Evolutionary conservation across 1,140 invertebrate species (phyloP).

Genomic region (Solen grandis): DNA sequence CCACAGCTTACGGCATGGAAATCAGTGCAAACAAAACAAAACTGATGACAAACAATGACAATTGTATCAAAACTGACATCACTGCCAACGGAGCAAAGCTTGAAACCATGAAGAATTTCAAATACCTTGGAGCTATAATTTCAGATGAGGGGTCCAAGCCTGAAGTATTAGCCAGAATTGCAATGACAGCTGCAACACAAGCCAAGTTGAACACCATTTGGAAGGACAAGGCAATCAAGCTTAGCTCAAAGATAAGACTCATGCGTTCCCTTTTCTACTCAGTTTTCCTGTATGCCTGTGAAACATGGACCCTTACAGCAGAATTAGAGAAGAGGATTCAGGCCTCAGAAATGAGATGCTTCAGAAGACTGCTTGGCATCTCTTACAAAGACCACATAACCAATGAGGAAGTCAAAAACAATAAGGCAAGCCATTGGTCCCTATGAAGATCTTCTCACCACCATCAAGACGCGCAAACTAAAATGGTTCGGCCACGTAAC

Average conservation of each 20-base stretch:
- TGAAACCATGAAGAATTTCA: conserved; percentile 27
- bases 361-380: too few species aligned
- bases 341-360: conserved; percentile 24
- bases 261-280: neutral
- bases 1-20: too few species aligned
- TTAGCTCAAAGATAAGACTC: too few species aligned
- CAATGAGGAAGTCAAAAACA: conserved; percentile 12
- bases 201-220: conserved; percentile 24
- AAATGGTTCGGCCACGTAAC: too few species aligned
- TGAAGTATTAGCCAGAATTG: conserved; percentile 37
- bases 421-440: conserved; percentile 18
- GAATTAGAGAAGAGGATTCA: too few species aligned
- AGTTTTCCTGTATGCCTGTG: conserved; percentile 10
- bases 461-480: conserved; percentile 18
- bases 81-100: conserved; percentile 15
- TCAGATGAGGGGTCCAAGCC: conserved; percentile 38
- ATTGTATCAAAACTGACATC: conserved; percentile 34
- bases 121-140: too few species aligned
- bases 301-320: conserved; percentile 9
- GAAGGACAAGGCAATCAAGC: conserved; percentile 28
- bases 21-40: conserved; percentile 54
- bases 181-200: too few species aligned
- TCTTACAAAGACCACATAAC: too few species aligned
- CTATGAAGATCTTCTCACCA: conserved; percentile 18
- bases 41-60: conserved; percentile 38